Conservation (phyloP, 1,140 invertebrate species). For the Trachymyrmex septentrionalis region DNA sequence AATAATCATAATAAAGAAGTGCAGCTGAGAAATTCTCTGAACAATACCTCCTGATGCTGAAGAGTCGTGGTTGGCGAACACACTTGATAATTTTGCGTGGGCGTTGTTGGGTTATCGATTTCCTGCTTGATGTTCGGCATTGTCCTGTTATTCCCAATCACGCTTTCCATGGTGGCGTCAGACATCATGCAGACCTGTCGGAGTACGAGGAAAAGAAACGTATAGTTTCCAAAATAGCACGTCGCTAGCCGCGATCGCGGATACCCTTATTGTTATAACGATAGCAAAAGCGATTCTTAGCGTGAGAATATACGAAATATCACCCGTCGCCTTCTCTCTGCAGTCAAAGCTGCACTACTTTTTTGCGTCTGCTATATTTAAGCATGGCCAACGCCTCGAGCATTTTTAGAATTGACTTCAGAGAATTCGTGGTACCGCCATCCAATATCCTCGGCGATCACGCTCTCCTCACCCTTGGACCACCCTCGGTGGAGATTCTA, state of each 20-base stretch:
- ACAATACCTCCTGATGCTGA: constrained; percentile 82
- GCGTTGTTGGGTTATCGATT: constrained; percentile 84
- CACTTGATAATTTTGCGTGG: constrained; percentile 87
- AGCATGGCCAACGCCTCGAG: constrained; percentile 78
- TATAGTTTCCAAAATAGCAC: neutral
- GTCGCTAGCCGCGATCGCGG: neutral
- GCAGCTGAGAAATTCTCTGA: neutral
- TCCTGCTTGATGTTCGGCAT: constrained; percentile 88
- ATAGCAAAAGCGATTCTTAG: neutral
- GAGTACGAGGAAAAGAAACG: neutral
- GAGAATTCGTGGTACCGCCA: constrained; percentile 71
- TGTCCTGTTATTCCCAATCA: constrained; percentile 83
- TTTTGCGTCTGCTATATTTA: constrained; percentile 83
- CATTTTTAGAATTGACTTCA: constrained; percentile 83
- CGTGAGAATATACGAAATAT: constrained; percentile 37
- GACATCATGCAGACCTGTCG: constrained; percentile 88
- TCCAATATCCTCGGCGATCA: constrained; percentile 41
- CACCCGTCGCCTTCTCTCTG: constrained; percentile 43
- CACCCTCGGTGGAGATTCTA: neutral
- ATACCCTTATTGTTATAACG: neutral
- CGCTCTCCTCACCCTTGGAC: neutral
- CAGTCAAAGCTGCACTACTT: constrained; percentile 80
- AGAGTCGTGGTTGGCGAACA: constrained; percentile 88
- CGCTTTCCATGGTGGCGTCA: constrained; percentile 82
- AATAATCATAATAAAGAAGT: too few relatives aligned